Base-by-base conservation (phyloP, 1,140 invertebrate species). In the Schlechtendalia chinensis region DNA sequence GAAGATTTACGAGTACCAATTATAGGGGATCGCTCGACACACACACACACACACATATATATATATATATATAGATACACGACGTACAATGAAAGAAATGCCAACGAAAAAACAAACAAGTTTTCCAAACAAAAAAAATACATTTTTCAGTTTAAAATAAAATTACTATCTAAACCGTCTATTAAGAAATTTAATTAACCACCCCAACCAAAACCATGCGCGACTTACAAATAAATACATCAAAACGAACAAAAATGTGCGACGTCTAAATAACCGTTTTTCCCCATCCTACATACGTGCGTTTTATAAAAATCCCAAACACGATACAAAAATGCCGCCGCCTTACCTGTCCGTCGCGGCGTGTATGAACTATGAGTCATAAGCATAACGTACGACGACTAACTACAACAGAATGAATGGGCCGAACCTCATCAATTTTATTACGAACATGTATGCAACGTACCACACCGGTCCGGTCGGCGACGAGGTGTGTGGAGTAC, bases 1-100 rank as follows among this genome's bases (percentile, higher is more conserved):
- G 75, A 63, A 79, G 75, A 79, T 79, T 79, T 79, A 79, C 75
- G 75, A 61, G 39, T 47, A 61, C 58, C 74, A 77, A 77, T 61
- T 77, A 77, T 59, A 59, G 74, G 29, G 74, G 56, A 59, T 22
- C n/a, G 56, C 6, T 53, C 10, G 54, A 32, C 17, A 77, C 45
- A 16, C 32, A 79, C 16, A 47, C 58, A 39, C 54, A n/a, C 5
- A 17, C n/a, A n/a, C n/a, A n/a, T n/a, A n/a, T n/a, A n/a, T n/a
- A 22, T 24, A 65, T 65, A 45, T 45, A n/a, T 45, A 45, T 45
- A 45, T 22, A 58, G 1, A 5, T 56, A 54, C 54, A 72, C 16
- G 24, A 39, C 14, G 16, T 47, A 45, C 72, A 77, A 59, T 77
- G 29, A 59, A 61, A 45, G n/a, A 47, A 79, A 63, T 59, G 19